These are phyloP conservation scores for Irena cyanogastra DNA, from an alignment of 2,113 vertebrate genomes.

Conservation along the genomic window DNA sequence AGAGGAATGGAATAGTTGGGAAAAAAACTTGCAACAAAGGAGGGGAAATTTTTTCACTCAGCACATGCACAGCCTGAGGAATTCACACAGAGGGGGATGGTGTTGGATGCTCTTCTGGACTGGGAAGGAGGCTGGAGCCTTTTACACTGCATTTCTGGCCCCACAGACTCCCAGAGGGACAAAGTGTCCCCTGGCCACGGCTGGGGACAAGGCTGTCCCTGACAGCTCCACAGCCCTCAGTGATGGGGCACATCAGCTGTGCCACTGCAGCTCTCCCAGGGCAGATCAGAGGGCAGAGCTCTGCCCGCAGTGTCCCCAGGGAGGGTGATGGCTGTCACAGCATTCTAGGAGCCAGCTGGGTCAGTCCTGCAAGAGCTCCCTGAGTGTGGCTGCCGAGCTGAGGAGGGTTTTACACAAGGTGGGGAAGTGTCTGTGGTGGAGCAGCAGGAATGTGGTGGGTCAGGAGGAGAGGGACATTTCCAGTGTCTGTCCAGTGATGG, in stretches of 20 bases:
- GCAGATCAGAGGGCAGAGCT: neutral
- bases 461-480: neutral
- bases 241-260: fast-evolving
- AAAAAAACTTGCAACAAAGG: neutral
- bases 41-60: neutral
- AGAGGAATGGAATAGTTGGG: neutral
- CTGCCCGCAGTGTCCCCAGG: neutral
- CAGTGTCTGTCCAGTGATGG: neutral
- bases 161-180: neutral
- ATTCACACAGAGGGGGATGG: neutral
- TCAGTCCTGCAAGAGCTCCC: neutral
- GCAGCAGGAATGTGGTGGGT: neutral
- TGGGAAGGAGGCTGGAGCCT: neutral
- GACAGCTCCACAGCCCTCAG: fast-evolving
- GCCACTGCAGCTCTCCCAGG: neutral
- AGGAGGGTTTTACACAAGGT: neutral
- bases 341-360: neutral
- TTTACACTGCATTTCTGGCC: neutral
- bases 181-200: fast-evolving
- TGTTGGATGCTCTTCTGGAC: neutral
- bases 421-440: neutral
- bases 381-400: fast-evolving
- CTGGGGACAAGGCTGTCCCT: neutral
- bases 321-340: neutral
- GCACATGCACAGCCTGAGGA: neutral